Evolutionary conservation across 2,888 invertebrate species (phyloP).

Genomic region (Perizoma flavofasciatum): DNA sequence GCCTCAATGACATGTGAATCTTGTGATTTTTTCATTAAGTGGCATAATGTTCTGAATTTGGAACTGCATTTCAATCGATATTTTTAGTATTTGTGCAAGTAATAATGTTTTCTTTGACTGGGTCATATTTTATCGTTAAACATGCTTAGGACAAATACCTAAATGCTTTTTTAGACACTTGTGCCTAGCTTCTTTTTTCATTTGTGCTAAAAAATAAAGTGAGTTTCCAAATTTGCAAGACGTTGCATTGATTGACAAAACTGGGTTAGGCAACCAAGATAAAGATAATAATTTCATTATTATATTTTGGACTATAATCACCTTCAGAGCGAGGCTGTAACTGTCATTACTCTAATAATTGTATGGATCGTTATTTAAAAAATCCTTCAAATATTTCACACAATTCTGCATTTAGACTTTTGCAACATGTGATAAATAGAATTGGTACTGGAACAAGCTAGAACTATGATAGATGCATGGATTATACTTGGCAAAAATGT

Average conservation of each 20-base stretch:
- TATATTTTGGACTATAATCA: slow-evolving; percentile 26
- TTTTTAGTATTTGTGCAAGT: background rate
- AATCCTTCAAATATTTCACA: slow-evolving; percentile 36
- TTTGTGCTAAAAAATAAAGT: too few species aligned
- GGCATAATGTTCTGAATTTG: slow-evolving; percentile 12
- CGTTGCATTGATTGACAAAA: background rate
- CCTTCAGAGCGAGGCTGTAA: slow-evolving; percentile 31
- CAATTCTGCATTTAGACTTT: slow-evolving; percentile 25
- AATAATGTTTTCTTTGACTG: background rate
- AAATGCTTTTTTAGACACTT: too few species aligned
- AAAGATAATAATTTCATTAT: slow-evolving; percentile 12
- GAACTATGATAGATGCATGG: background rate
- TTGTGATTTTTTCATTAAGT: slow-evolving; percentile 10
- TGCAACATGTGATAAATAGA: slow-evolving; percentile 15
- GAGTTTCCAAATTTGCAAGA: too few species aligned
- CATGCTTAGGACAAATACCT: background rate
- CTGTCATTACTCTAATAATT: slow-evolving; percentile 32
- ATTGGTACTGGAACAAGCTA: background rate
- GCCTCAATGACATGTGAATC: slow-evolving; percentile 23
- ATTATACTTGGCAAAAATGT: too few species aligned
- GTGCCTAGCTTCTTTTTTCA: too few species aligned
- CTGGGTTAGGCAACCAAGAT: slow-evolving; percentile 19
- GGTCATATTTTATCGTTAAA: background rate
- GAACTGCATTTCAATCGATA: slow-evolving; percentile 1
- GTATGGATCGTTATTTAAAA: slow-evolving; percentile 26